Base-by-base conservation (phyloP, 2,797 vertebrate species). In the Oreonectes daqikongensis region DNA sequence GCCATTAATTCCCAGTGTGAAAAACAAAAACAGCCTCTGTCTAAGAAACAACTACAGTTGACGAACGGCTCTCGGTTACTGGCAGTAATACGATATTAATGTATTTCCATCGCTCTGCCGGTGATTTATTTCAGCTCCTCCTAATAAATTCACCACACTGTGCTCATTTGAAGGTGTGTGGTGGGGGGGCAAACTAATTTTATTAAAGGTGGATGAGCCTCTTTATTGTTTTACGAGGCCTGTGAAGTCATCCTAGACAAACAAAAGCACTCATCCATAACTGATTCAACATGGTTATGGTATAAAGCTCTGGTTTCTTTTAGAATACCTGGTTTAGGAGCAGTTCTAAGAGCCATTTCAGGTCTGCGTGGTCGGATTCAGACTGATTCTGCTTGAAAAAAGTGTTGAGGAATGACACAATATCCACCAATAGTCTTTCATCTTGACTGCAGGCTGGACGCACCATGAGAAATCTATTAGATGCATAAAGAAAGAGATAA, bases 381-480 rank as follows among this genome's bases (percentile, higher is more conserved):
- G 84, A 86, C 63, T 86, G 90, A 72, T 90, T 91, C 42, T 92
- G 92, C 82, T 88, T 94, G 83, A 96, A 92, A 81, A 94, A 91
- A 78, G 92, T 93, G 84, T 94, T 96, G 84, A 99, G 89, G 91
- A 99, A 97, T 81, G 91, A 93, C 86, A 98, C 75, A 48, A 99
- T 89, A 84, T 95, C 95, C 84, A 94, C 92, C 15, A 99, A 88
- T 82, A 99, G 92, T 83, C 94, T 95, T 90, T 98, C 95, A 86
- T 99, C 98, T 81, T 98, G 95, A 7, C 80, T 81, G 84, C 94
- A 95, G 67, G 95, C 94, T 81, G 98, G 97, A 87, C 91, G 91
- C 75, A 99, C 96, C 86, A 94, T 95, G 59, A 99, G 89, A 93
- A 99, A 99, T 87, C 98, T 99, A 85, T 17, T 1, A 30, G n/a